A percentile compares a stretch with the other conserved stretches of the same genome.
Conservation (phyloP, 1,140 invertebrate genomes). For the Caligus rogercresseyi region DNA sequence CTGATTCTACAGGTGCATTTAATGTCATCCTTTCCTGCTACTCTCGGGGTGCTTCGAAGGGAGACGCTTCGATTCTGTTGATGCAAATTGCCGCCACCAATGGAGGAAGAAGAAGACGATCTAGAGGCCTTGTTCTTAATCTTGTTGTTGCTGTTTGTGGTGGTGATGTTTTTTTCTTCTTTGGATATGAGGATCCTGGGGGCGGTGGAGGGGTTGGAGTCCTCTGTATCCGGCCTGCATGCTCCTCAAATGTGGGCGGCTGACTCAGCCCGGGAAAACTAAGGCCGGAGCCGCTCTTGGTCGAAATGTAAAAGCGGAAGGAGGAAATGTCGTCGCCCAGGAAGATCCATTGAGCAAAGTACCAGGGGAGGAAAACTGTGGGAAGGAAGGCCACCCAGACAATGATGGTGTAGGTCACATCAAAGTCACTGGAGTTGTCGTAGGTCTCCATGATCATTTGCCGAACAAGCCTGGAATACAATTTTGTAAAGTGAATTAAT, state of each 20-base stretch:
- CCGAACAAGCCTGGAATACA: slow-evolving; percentile 36
- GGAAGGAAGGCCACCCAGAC: slow-evolving; percentile 51
- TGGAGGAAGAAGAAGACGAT: neutral
- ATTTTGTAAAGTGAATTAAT: too few species aligned
- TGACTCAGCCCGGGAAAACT: neutral
- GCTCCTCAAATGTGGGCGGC: too few species aligned
- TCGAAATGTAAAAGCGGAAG: neutral
- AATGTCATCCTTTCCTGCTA: too few species aligned
- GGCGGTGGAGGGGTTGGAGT: neutral
- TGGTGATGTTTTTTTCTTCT: neutral
- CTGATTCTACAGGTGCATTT: too few species aligned
- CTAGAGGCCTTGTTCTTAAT: neutral
- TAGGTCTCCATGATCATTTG: slow-evolving; percentile 46
- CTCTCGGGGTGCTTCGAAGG: too few species aligned
- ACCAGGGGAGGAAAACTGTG: slow-evolving; percentile 42
- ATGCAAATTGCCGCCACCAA: too few species aligned
- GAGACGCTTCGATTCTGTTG: too few species aligned
- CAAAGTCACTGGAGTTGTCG: slow-evolving; percentile 45
- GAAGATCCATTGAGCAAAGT: slow-evolving; percentile 39
- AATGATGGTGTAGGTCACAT: slow-evolving; percentile 46
- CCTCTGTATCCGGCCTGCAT: too few species aligned
- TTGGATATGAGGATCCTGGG: neutral
- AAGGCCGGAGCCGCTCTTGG: neutral
- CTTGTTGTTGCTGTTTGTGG: too few species aligned
- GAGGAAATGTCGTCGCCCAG: neutral